Evolutionary conservation across 2,113 vertebrate species (phyloP), one percentile per base, ranked within the genome.

Genomic region (Thunnus maccoyii): DNA sequence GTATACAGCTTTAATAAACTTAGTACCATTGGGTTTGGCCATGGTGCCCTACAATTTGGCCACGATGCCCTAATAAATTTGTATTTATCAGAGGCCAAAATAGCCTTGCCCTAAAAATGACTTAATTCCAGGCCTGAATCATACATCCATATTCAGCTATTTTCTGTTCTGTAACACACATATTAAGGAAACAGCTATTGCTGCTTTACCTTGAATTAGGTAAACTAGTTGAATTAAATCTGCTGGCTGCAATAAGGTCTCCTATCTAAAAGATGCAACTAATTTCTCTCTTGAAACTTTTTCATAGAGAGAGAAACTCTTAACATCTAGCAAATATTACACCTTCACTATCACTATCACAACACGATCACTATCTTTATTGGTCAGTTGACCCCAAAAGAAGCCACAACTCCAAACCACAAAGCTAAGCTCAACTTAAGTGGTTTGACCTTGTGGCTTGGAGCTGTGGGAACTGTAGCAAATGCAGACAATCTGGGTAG

Each of bases 211-310:
- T 30, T 30, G 27, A 22, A 22, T 22, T 22, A 22, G 22, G 22
- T 22, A 22, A 22, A 22, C 22, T 22, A 22, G 22, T 22, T 22
- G 22, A 22, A 22, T 22, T 22, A 1, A 80, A 61, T 46, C 72
- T 18, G 47, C 20, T 80, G 75, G 71, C 72, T 71, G 67, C 73
- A 76, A 68, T 55, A 51, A 7, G 10, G 52, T 48, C 1, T 32
- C 70, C 27, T 52, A 88, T 89, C 41, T 65, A 36, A 88, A 89
- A 91, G 79, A 89, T 86, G 82, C 46, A 58, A 73, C 41, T 60
- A 64, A 66, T 50, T 82, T 83, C 65, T 4, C 27, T 30, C 27
- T 30, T 30, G 27, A 30, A 30, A 52, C 9, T 8, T 14, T 51
- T 3, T 25, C 15, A 6, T 12, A 1, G 15, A 66, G 30, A 14